Base-by-base conservation (phyloP, 2,113 vertebrate species). In the Stigmatopora nigra region DNA sequence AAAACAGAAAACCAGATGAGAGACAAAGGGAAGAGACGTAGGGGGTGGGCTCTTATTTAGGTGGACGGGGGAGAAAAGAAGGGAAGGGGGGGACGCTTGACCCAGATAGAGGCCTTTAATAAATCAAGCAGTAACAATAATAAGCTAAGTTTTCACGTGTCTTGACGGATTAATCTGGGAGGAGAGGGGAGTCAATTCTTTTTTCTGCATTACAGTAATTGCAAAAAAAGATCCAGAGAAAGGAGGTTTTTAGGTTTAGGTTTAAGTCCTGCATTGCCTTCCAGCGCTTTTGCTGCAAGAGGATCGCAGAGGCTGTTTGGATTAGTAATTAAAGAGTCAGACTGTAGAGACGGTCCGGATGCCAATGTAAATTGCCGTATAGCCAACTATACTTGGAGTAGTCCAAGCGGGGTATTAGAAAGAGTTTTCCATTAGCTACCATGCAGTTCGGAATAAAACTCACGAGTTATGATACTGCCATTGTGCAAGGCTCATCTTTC, bases 81-180 rank as follows among this genome's bases (percentile, higher is more conserved):
- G 67, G 64, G 64, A 75, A n/a, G n/a, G 63, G 38, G 61, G 71
- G 72, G 79, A 73, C 78, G 69, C 53, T 78, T 84, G 86, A 90
- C 86, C 85, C 84, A 84, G 69, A 85, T 82, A 79, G 78, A 78
- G 77, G 78, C 70, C 80, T 80, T 87, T 76, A 86, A 90, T 89
- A 88, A 87, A 91, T 90, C 89, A 90, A 82, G 72, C 72, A 80
- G 75, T 78, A 88, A 88, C 82, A 90, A 89, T 84, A 89, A 88
- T 82, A 86, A 87, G 84, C 74, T 86, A 85, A 81, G 85, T 86
- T 84, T 87, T 88, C 82, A 88, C 85, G 82, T 80, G 78, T 85
- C 75, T 81, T 74, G 76, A 84, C 80, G 81, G 78, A 86, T 87
- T 83, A 83, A 87, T 86, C 76, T 77, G 69, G 68, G 65, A 70